Percentiles rank a stretch among this genome's conserved stretches.
Evolutionary conservation across 2,113 vertebrate genomes (phyloP).

Genomic region (Pungitius pungitius): DNA sequence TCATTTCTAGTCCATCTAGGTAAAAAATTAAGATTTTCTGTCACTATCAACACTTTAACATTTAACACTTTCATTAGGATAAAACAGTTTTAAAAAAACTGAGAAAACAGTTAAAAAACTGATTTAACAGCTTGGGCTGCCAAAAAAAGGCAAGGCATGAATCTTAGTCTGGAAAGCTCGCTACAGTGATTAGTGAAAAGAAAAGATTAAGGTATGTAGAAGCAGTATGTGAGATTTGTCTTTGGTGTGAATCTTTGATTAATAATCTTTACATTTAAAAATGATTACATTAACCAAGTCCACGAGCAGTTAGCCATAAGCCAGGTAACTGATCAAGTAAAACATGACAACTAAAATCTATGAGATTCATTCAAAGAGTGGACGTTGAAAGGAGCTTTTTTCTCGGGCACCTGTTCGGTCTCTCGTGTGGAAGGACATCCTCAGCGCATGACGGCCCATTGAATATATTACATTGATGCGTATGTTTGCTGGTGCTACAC

Average conservation of each 20-base stretch:
- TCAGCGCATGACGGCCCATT: not conserved
- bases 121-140: not conserved
- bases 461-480: no score
- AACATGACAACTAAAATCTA: not conserved
- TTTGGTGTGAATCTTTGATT: not conserved
- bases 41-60: not conserved
- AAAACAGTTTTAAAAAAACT: no score
- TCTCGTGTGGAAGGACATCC: not conserved
- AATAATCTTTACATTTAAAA: no score
- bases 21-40: not conserved
- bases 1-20: not conserved
- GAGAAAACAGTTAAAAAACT: not conserved
- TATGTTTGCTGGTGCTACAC: not conserved
- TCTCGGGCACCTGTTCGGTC: not conserved
- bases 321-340: not conserved
- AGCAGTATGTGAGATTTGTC: not conserved
- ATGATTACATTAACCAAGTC: not conserved
- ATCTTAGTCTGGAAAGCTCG: not conserved
- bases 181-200: conserved; percentile 3
- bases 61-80: conserved; percentile 8
- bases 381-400: not conserved
- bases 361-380: not conserved
- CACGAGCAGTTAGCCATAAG: not conserved
- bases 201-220: no score
- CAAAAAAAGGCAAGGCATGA: not conserved